These are phyloP conservation scores for Pluvianellus socialis DNA, from an alignment of 2,113 vertebrate species.

Conservation along the genomic window DNA sequence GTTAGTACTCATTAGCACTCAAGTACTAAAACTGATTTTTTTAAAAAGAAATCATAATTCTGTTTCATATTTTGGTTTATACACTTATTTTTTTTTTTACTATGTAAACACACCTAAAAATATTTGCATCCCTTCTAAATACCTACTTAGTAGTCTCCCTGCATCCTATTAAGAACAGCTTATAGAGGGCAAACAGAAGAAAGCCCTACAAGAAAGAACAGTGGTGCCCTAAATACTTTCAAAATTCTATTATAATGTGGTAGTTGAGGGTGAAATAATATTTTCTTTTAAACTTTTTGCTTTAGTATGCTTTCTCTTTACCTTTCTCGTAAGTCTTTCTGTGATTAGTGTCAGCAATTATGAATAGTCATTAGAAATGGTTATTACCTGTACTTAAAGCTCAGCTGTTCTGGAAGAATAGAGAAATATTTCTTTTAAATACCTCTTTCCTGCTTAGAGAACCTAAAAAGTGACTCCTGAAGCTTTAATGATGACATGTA, in stretches of 20 bases:
- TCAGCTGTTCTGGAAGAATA: background rate
- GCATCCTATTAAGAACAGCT: background rate
- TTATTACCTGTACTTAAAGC: background rate
- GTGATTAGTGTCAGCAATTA: background rate
- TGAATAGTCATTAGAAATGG: background rate
- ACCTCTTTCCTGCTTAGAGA: background rate
- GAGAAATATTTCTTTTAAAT: background rate
- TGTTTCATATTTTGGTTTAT: background rate
- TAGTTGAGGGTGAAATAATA: background rate
- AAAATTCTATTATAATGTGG: background rate
- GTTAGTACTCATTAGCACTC: background rate
- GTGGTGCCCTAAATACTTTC: background rate
- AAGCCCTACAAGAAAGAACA: background rate
- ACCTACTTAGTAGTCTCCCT: background rate
- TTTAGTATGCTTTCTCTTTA: background rate
- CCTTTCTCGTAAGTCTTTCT: background rate
- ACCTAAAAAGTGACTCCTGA: background rate
- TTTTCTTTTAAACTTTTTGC: background rate
- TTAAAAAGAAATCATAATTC: background rate
- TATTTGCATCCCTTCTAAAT: background rate
- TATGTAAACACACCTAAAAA: background rate
- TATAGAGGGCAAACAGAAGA: background rate
- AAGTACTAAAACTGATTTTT: background rate
- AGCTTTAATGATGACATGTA: background rate
- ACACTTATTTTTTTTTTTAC: background rate